Evolutionary conservation across 1,140 invertebrate genomes (phyloP), one percentile per base, ranked within the genome.

Genomic region (Lepidurus arcticus): DNA sequence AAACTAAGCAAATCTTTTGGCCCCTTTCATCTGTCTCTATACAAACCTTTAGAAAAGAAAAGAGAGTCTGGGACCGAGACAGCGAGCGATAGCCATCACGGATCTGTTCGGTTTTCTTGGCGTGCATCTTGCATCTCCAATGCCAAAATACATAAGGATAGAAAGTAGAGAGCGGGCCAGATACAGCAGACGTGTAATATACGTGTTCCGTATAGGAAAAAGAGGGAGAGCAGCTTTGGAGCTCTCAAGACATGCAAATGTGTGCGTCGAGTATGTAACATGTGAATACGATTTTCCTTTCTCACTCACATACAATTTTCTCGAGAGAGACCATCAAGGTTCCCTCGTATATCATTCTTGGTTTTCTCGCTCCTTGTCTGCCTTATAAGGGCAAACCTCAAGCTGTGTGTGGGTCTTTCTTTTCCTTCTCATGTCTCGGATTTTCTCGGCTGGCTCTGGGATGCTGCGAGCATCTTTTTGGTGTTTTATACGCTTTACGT

Each of bases 281-380:
- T 65, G 8, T 65, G 34, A 34, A 65, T 65, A 65, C 21, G 16
- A n/a, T 65, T 65, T 21, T 34, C 34, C 34, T 21, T 21, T 65
- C 53, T 65, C 53, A 65, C 53, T n/a, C 53, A 65, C 47, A n/a
- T 21, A 65, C 53, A 65, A 65, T 65, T 65, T 65, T 65, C 53
- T 21, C 21, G 34, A 34, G 34, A 34, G 34, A 65, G 53, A 21
- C 53, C 53, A 65, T 65, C 53, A 65, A 65, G 53, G 53, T 65
- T 65, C 53, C 34, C 13, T 65, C 53, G 6, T 7, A 65, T 21
- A 65, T 65, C 13, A n/a, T 21, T 65, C 53, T 9, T 11, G 53
- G 53, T 21, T 65, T 65, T 7, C 13, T n/a, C 53, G 16, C 34
- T 34, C 34, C 53, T 65, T 65, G 53, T 21, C 53, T 65, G 53